Evolutionary conservation across 2,797 vertebrate genomes (phyloP).

Genomic region (Hydrophis major): DNA sequence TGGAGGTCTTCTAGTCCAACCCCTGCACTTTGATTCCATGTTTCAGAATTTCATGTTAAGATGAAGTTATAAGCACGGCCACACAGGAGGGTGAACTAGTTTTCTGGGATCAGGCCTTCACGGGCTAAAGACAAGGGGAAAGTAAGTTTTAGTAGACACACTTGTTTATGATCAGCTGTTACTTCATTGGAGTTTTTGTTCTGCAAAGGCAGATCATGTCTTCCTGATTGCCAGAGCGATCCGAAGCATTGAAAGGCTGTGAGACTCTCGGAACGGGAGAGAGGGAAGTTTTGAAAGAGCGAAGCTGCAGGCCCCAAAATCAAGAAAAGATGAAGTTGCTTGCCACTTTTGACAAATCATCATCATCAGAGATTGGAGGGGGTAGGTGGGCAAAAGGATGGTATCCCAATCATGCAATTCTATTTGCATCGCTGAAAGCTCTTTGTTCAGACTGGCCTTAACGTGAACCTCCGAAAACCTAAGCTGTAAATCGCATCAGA

Average conservation of each 20-base stretch:
- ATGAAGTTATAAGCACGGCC: background rate
- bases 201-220: background rate
- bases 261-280: background rate
- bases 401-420: background rate
- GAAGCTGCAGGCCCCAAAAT: background rate
- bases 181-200: background rate
- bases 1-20: background rate
- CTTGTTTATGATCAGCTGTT: background rate
- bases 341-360: background rate
- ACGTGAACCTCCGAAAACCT: background rate
- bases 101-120: constrained; percentile 11
- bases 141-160: background rate
- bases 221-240: background rate
- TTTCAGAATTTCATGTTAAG: constrained; percentile 49
- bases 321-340: background rate
- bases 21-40: constrained; percentile 8
- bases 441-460: background rate
- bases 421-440: background rate
- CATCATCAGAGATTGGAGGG: background rate
- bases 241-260: background rate
- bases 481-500: background rate
- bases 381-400: background rate
- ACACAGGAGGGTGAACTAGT: background rate
- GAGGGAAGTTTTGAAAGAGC: background rate
- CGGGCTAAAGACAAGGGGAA: background rate